These are phyloP conservation scores for Diplazon laetatorius DNA, from an alignment of 2,888 invertebrate genomes.

Conservation along the genomic window DNA sequence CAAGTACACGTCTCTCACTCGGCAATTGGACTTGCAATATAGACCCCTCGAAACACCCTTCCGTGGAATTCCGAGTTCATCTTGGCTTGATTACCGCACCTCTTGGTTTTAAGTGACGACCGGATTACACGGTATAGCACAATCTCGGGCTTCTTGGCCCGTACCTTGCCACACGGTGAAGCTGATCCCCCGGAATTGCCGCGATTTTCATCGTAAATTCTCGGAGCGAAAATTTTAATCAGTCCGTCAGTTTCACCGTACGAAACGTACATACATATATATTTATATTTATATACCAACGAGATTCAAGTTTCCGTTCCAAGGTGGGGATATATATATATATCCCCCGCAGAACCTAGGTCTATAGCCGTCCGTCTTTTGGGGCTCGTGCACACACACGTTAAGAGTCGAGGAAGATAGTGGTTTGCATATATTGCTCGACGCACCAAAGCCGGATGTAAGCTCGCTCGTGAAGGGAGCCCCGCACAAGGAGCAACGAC, in stretches of 20 bases:
- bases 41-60: conserved; percentile 11
- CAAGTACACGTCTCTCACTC: conserved; percentile 7
- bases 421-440: background rate
- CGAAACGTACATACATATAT: background rate
- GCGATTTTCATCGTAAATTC: background rate
- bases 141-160: background rate
- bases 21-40: conserved; percentile 23
- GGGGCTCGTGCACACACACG: background rate
- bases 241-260: conserved; percentile 24
- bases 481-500: background rate
- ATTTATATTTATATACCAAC: background rate
- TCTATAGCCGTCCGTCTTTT: background rate
- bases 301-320: background rate
- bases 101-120: conserved; percentile 43
- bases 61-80: conserved; percentile 45
- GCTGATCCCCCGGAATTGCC: conserved; percentile 9
- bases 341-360: background rate
- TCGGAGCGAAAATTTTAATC: background rate
- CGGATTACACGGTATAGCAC: conserved; percentile 35
- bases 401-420: conserved; percentile 12
- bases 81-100: conserved; percentile 50
- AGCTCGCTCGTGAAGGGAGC: background rate
- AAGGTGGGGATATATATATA: conserved; percentile 20
- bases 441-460: background rate
- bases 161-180: conserved; percentile 26